Percentiles rank a stretch among this genome's conserved stretches.
Evolutionary conservation across 2,113 vertebrate species (phyloP).

Genomic region (Nibea coibor): DNA sequence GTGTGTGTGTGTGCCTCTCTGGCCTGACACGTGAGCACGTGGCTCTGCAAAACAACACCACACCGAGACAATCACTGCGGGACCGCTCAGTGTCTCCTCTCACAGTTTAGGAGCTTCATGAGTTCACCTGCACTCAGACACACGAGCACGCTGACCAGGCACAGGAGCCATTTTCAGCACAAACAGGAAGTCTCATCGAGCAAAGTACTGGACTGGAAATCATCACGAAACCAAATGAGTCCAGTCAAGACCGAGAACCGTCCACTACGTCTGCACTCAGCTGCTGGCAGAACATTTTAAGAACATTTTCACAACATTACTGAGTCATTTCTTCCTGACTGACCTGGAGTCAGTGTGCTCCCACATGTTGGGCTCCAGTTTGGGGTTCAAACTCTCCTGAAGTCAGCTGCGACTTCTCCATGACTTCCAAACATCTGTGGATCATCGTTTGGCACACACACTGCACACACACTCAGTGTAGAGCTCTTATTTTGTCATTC

Average conservation of each 20-base stretch:
- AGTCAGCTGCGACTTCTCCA: slow-evolving; percentile 61
- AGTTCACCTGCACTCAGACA: too few species aligned
- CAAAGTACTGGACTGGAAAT: too few species aligned
- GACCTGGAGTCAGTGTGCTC: not conserved
- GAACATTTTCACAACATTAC: too few species aligned
- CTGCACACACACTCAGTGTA: slow-evolving; percentile 23
- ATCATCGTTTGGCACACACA: slow-evolving; percentile 45
- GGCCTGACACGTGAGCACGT: slow-evolving; percentile 69
- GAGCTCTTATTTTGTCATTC: not conserved
- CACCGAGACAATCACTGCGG: not conserved
- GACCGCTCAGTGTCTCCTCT: not conserved
- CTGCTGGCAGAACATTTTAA: too few species aligned
- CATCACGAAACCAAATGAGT: too few species aligned
- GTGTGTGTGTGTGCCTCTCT: slow-evolving; percentile 17
- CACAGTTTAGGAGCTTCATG: not conserved
- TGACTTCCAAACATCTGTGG: slow-evolving; percentile 48
- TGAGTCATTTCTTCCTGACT: not conserved
- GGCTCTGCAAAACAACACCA: slow-evolving; percentile 58
- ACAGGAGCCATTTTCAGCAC: too few species aligned
- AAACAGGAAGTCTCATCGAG: too few species aligned
- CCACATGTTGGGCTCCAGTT: not conserved
- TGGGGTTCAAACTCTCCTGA: slow-evolving; percentile 3
- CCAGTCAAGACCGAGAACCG: too few species aligned
- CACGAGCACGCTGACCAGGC: too few species aligned
- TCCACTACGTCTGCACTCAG: too few species aligned